Evolutionary conservation across 2,113 vertebrate species (phyloP).

Genomic region (Gadus chalcogrammus): DNA sequence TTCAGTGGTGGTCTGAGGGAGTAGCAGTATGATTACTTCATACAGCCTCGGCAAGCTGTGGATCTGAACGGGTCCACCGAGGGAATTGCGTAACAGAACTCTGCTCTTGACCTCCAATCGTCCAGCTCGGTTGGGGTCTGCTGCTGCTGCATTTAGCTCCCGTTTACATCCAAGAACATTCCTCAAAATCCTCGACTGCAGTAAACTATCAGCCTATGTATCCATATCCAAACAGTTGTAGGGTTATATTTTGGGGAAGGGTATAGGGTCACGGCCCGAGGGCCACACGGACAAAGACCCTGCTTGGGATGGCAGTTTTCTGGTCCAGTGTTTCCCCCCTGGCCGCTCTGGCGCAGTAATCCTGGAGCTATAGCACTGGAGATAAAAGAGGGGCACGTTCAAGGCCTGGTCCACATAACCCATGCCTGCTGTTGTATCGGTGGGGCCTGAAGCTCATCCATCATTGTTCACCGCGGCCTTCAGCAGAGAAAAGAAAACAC

Average conservation of each 20-base stretch:
- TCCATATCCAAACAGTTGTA: conserved; percentile 14
- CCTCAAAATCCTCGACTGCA: too few relatives aligned
- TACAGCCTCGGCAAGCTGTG: conserved; percentile 26
- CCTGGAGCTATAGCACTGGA: conserved; percentile 45
- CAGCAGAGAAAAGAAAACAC: conserved; percentile 9
- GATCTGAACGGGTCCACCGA: conserved; percentile 43
- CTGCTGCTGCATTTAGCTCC: conserved; percentile 35
- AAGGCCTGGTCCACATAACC: conserved; percentile 47
- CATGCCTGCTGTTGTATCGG: conserved; percentile 51
- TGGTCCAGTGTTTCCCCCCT: conserved; percentile 25
- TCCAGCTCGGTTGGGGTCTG: conserved; percentile 37
- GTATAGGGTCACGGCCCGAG: conserved; percentile 23
- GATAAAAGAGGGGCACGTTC: conserved; percentile 64
- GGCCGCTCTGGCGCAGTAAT: conserved; percentile 60
- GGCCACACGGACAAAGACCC: conserved; percentile 50
- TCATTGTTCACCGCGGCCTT: conserved; percentile 29
- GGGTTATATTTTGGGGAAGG: conserved; percentile 26
- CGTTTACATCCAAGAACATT: not conserved
- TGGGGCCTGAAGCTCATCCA: conserved; percentile 22
- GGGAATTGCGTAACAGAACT: conserved; percentile 57
- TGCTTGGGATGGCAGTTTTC: conserved; percentile 63
- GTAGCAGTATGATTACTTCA: conserved; percentile 35
- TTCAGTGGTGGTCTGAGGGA: conserved; percentile 46
- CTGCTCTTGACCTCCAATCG: conserved; percentile 36
- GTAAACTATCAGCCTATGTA: not conserved